Evolutionary conservation across 2,888 invertebrate species (phyloP).

Genomic region (Thumatha senex): DNA sequence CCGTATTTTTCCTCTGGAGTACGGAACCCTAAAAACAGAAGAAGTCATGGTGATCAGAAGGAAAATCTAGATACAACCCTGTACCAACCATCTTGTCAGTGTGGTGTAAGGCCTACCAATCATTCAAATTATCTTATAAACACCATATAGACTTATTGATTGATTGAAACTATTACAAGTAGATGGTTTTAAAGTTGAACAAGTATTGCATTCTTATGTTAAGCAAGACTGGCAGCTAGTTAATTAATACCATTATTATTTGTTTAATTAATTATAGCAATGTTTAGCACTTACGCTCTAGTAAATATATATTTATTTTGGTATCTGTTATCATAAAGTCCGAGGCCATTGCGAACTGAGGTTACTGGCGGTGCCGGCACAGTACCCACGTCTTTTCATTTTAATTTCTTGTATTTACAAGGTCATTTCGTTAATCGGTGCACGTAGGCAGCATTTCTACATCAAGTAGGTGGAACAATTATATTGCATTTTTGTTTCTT

Average conservation of each 20-base stretch:
- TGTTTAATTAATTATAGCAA: slow-evolving; percentile 5
- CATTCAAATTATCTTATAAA: too few relatives aligned
- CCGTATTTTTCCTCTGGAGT: too few relatives aligned
- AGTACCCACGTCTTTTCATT: slow-evolving; percentile 14
- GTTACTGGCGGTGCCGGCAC: slow-evolving; percentile 3
- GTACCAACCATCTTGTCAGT: too few relatives aligned
- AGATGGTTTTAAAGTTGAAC: too few relatives aligned
- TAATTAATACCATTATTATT: slow-evolving; percentile 1
- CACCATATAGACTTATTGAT: too few relatives aligned
- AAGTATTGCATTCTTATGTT: not conserved
- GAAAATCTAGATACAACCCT: too few relatives aligned
- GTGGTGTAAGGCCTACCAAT: too few relatives aligned
- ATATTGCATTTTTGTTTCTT: slow-evolving; percentile 13
- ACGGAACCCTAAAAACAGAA: too few relatives aligned
- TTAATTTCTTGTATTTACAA: slow-evolving; percentile 30
- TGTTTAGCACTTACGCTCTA: slow-evolving; percentile 5
- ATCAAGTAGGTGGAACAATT: slow-evolving; percentile 18
- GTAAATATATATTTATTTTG: slow-evolving; percentile 6
- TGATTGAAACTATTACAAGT: too few relatives aligned
- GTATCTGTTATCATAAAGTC: slow-evolving; percentile 11
- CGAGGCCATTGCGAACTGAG: slow-evolving; percentile 10
- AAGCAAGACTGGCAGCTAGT: slow-evolving; percentile 2
- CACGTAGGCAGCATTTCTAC: slow-evolving; percentile 33
- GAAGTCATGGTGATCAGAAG: too few relatives aligned
- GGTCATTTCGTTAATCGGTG: slow-evolving; percentile 12